phyloP scores from a whole-genome alignment of 2,113 vertebrate species.

The Anhinga anhinga region DNA sequence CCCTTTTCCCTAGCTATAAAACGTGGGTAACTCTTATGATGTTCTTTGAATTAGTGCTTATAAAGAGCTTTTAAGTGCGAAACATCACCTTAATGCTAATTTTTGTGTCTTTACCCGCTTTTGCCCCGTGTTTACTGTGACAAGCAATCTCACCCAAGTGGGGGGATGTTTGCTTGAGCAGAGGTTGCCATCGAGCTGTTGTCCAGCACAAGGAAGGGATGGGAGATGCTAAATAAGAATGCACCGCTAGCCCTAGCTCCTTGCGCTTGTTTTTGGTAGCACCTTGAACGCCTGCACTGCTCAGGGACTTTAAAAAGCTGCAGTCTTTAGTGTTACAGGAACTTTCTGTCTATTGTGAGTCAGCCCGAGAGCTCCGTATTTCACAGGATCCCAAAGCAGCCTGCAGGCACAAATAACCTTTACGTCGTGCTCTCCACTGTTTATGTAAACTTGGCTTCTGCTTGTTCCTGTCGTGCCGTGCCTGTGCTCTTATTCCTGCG shows the following conservation, averaged over 20 bases:
- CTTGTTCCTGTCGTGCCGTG: not conserved
- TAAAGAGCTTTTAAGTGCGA: not conserved
- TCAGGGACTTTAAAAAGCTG: not conserved
- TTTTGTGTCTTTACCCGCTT: not conserved
- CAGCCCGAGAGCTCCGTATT: not conserved
- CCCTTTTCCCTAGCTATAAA: not conserved
- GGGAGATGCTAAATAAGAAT: not conserved
- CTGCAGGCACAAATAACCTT: not conserved
- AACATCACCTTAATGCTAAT: fast-evolving
- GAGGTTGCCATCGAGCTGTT: not conserved
- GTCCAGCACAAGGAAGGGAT: not conserved
- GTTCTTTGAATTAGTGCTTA: not conserved
- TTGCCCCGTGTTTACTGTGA: not conserved
- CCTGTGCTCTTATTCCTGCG: not conserved
- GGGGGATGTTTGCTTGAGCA: not conserved
- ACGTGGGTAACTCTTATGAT: fast-evolving
- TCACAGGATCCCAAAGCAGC: not conserved
- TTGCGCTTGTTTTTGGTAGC: not conserved
- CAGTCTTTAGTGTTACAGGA: not conserved
- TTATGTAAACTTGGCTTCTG: not conserved
- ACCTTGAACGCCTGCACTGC: not conserved
- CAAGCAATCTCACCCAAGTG: not conserved
- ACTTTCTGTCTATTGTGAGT: not conserved
- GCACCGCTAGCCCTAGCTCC: not conserved
- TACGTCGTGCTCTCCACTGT: not conserved